phyloP scores from a whole-genome alignment of 2,888 invertebrate species.

The Cataglyphis altisquamis region DNA sequence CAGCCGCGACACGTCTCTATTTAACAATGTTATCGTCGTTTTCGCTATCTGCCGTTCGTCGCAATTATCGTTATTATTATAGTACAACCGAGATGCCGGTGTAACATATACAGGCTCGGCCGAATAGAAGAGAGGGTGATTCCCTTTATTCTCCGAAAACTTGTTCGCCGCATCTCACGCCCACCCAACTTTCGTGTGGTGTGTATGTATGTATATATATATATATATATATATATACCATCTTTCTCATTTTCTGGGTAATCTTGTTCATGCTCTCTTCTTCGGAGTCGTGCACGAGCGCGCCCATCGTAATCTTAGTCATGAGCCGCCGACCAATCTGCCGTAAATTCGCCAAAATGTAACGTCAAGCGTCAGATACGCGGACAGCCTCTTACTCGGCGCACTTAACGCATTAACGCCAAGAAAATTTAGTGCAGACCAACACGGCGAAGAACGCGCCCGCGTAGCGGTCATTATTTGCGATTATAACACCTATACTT shows the following conservation, averaged over 20 bases:
- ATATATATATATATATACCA: conserved; percentile 1
- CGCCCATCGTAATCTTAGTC: conserved; percentile 40
- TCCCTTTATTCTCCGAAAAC: conserved; percentile 13
- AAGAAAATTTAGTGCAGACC: conserved; percentile 41
- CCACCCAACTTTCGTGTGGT: neutral
- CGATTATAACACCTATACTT: conserved; percentile 55
- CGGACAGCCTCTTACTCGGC: conserved; percentile 15
- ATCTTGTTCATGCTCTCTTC: conserved; percentile 45
- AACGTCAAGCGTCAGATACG: conserved; percentile 47
- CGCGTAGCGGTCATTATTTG: conserved; percentile 41
- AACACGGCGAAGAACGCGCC: conserved; percentile 19
- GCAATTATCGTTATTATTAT: conserved; percentile 39
- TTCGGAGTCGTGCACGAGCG: conserved; percentile 7
- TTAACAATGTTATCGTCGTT: conserved; percentile 41
- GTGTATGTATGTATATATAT: neutral
- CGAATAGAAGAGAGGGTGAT: conserved; percentile 8
- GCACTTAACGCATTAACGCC: conserved; percentile 56
- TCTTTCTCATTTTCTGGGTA: conserved; percentile 55
- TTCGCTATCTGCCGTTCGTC: conserved; percentile 23
- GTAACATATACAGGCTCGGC: conserved; percentile 8
- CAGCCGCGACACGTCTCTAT: conserved; percentile 23
- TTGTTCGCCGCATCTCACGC: conserved; percentile 15
- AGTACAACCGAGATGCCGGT: conserved; percentile 32
- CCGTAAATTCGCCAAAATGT: conserved; percentile 52
- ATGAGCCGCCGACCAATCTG: conserved; percentile 50